Evolutionary conservation across 2,888 invertebrate species (phyloP).

Genomic region (Dorcus hopei): DNA sequence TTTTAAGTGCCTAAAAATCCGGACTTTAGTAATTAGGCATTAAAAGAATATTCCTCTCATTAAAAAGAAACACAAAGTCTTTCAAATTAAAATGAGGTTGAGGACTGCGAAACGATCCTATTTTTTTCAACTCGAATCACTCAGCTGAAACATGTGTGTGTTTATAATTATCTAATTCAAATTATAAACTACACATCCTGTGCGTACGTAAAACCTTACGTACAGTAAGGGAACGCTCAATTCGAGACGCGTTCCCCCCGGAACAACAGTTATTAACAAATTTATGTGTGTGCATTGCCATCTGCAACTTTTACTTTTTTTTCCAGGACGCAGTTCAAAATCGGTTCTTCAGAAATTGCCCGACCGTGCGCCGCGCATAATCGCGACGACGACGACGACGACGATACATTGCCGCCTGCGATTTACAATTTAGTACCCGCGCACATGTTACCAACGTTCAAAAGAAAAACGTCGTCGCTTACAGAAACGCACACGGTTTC

Average conservation of each 20-base stretch:
- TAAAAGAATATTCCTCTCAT: too few species aligned
- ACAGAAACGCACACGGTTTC: not conserved
- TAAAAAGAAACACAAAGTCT: too few species aligned
- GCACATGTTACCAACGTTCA: constrained; percentile 7
- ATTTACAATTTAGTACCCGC: constrained; percentile 8
- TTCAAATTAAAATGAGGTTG: too few species aligned
- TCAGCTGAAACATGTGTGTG: too few species aligned
- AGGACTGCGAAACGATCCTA: too few species aligned
- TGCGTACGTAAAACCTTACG: not conserved
- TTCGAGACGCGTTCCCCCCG: too few species aligned
- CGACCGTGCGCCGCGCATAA: constrained; percentile 15
- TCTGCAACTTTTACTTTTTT: constrained; percentile 9
- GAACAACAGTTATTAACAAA: not conserved
- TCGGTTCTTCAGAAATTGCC: constrained; percentile 15
- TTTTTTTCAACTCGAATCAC: too few species aligned
- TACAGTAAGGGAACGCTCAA: not conserved
- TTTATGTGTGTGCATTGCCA: not conserved
- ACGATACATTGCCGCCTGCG: constrained; percentile 4
- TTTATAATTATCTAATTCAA: not conserved
- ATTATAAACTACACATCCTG: not conserved
- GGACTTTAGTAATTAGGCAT: too few species aligned
- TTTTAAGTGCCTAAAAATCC: too few species aligned
- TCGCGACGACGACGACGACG: constrained; percentile 6
- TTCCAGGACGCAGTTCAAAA: constrained; percentile 2
- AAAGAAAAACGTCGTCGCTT: constrained; percentile 1